Percentiles rank a stretch among this genome's conserved stretches.
These are phyloP conservation scores for Plectus sambesii DNA, from an alignment of 1,140 invertebrate genomes.

Conservation along the genomic window DNA sequence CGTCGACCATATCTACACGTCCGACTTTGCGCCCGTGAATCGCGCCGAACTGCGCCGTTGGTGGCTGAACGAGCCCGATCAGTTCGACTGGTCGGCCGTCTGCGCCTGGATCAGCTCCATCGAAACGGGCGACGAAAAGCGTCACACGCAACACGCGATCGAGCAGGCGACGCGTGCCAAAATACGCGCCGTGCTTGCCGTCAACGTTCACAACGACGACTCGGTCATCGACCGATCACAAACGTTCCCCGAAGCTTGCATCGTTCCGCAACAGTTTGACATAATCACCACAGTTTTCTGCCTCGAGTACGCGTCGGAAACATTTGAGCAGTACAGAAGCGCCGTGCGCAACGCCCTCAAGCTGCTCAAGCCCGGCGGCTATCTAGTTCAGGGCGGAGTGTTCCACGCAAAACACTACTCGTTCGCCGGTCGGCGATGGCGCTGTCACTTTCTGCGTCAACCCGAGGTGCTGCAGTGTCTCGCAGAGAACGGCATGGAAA, in stretches of 20 bases:
- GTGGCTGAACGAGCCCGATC: conserved; percentile 27
- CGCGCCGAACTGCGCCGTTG: conserved; percentile 29
- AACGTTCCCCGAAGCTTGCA: conserved; percentile 2
- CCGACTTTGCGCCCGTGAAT: conserved; percentile 41
- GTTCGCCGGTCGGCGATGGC: conserved; percentile 32
- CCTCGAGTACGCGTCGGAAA: conserved; percentile 41
- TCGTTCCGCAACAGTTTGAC: conserved; percentile 35
- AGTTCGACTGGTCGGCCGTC: conserved; percentile 42
- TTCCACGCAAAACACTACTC: conserved; percentile 31
- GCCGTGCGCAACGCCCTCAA: conserved; percentile 30
- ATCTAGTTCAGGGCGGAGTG: conserved; percentile 34
- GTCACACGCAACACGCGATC: conserved; percentile 31
- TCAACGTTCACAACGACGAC: conserved; percentile 35
- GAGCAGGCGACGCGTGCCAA: conserved; percentile 33
- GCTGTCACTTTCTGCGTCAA: conserved; percentile 15
- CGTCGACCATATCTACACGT: conserved; percentile 35
- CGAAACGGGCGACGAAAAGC: conserved; percentile 33
- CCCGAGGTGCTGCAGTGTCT: conserved; percentile 2
- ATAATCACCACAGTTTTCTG: conserved; percentile 41
- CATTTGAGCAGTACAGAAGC: conserved; percentile 32
- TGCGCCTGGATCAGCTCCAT: conserved; percentile 40
- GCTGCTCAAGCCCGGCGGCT: conserved; percentile 31
- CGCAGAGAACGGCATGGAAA: conserved; percentile 36
- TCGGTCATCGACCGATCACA: conserved; percentile 28
- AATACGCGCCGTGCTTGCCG: conserved; percentile 38